Conservation (phyloP, 1,140 invertebrate species). For the Hycleus phaleratus region DNA sequence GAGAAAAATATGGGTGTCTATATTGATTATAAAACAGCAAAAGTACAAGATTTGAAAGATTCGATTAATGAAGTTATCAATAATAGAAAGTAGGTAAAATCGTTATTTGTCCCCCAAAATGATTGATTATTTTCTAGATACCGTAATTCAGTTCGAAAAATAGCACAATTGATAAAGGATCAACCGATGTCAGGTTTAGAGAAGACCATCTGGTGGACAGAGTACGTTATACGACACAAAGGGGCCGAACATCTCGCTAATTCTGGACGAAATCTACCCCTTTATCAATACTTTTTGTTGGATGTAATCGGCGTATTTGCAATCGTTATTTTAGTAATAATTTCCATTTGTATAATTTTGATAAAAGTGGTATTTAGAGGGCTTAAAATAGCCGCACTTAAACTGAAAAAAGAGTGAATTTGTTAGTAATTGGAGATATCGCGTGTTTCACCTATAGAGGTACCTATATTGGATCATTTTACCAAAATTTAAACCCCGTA, state of each 20-base stretch:
- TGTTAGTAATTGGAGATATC: too few species aligned
- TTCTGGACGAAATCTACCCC: conserved; percentile 25
- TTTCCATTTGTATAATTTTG: too few species aligned
- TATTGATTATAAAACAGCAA: conserved; percentile 16
- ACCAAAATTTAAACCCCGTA: too few species aligned
- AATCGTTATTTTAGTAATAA: too few species aligned
- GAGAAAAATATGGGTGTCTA: conserved; percentile 24
- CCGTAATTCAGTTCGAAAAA: background rate
- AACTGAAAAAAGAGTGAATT: too few species aligned
- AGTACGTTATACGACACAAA: conserved; percentile 46
- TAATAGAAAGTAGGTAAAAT: conserved; percentile 9
- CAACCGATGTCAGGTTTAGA: conserved; percentile 38
- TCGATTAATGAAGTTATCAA: conserved; percentile 20
- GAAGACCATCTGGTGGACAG: conserved; percentile 45
- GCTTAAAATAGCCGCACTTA: too few species aligned
- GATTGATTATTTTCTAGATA: conserved; percentile 3
- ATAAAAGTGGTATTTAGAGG: too few species aligned
- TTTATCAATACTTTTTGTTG: conserved; percentile 40
- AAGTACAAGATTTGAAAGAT: conserved; percentile 13
- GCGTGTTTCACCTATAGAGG: too few species aligned
- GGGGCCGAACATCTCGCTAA: conserved; percentile 39
- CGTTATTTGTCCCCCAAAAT: too few species aligned
- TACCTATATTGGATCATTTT: too few species aligned
- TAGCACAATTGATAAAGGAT: conserved; percentile 25
- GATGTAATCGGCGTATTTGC: conserved; percentile 28